Evolutionary conservation across 2,113 vertebrate genomes (phyloP), one percentile per base, ranked within the genome.

Genomic region (Triplophysa dalaica): DNA sequence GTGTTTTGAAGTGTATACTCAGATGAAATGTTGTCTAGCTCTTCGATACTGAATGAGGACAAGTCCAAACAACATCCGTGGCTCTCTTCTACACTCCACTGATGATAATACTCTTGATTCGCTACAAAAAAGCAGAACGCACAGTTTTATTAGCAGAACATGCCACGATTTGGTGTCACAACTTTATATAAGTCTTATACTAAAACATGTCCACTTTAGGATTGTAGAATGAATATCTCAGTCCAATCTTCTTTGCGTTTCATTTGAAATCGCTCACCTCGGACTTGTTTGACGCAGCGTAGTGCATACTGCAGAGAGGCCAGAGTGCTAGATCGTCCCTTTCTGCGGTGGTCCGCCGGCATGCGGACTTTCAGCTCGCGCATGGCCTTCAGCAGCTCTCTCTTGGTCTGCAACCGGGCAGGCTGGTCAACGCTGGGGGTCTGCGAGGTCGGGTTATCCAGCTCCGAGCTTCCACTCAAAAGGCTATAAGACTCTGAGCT

Each of bases 41-140:
- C 95, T 82, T 95, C 95, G 0, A 95, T 87, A 0, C 93, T 96
- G 70, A 94, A 96, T 26, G 92, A 89, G 4, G 95, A 95, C 86
- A 95, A 86, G 83, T 97, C 95, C 90, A 95, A 87, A 70, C 88
- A 92, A 85, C 94, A 95, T n/a, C 92, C 89, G 4, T 95, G 93
- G 2, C 91, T 93, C 45, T 95, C 95, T 73, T 96, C 95, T 61
- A 95, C 90, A 56, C 91, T 93, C 95, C 95, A 97, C 82, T 95
- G 95, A 81, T 96, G 95, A 76, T 96, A 97, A 82, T 96, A 97
- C 66, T 96, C 95, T 72, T 96, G 94, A 89, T 96, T 97, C 65
- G 95, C 95, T 97, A 85, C 60, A 50, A 22, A 26, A 80, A 24
- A 65, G 33, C 17, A 56, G 5, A n/a, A n/a, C n/a, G n/a, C n/a